phyloP scores from a whole-genome alignment of 2,797 vertebrate species.

The Oryzias dopingdopingensis region DNA sequence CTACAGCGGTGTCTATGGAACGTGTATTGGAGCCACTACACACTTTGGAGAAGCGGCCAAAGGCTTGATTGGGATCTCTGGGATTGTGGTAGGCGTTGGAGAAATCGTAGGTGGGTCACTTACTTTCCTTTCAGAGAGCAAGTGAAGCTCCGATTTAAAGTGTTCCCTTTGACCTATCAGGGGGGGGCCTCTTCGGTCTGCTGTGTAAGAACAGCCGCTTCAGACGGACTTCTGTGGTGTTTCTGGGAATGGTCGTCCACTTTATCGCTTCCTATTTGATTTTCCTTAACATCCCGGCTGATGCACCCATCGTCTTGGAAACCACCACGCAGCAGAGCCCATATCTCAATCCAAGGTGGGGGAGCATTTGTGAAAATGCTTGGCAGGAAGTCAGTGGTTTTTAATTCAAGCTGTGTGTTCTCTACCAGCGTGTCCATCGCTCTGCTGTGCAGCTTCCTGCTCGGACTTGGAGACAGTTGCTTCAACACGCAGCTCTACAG shows the following conservation, averaged over 20 bases:
- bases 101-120: slow-evolving; percentile 77
- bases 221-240: slow-evolving; percentile 81
- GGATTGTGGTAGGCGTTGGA: slow-evolving; percentile 79
- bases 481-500: slow-evolving; percentile 86
- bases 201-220: slow-evolving; percentile 80
- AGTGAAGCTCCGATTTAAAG: slow-evolving; percentile 8
- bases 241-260: slow-evolving; percentile 83
- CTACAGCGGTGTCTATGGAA: slow-evolving; percentile 84
- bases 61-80: slow-evolving; percentile 82
- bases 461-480: slow-evolving; percentile 83
- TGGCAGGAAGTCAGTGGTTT: not conserved
- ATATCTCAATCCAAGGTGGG: slow-evolving; percentile 76
- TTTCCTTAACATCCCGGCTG: slow-evolving; percentile 81
- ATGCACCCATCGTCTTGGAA: slow-evolving; percentile 71
- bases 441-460: slow-evolving; percentile 81
- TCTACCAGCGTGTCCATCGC: slow-evolving; percentile 70
- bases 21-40: slow-evolving; percentile 79
- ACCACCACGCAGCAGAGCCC: slow-evolving; percentile 63
- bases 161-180: slow-evolving; percentile 38
- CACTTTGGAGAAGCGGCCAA: slow-evolving; percentile 75
- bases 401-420: slow-evolving; percentile 7
- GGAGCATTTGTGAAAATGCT: too few relatives aligned
- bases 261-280: slow-evolving; percentile 83
- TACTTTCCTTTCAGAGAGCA: not conserved
- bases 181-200: slow-evolving; percentile 81